A percentile compares a stretch with the other conserved stretches of the same genome.
Conservation (phyloP, 2,888 invertebrate species). For the Lithophane leautieri region DNA sequence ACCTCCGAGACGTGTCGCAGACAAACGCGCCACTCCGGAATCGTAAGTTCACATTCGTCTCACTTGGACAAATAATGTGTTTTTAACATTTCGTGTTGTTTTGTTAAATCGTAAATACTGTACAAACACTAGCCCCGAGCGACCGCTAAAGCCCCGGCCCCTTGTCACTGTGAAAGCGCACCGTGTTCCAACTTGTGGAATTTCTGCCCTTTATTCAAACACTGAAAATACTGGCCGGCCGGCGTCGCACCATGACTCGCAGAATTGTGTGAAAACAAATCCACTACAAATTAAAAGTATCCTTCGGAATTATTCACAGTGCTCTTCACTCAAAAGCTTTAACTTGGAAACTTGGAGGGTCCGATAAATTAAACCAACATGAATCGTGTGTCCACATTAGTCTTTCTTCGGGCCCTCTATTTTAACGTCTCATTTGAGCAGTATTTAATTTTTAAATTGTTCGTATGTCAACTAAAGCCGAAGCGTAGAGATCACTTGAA, state of each 20-base stretch:
- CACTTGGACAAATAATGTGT: conserved; percentile 90
- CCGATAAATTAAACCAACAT: conserved; percentile 59
- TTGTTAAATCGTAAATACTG: conserved; percentile 90
- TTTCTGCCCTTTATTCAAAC: conserved; percentile 80
- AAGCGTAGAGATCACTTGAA: conserved; percentile 89
- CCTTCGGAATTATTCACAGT: conserved; percentile 52
- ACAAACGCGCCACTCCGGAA: conserved; percentile 86
- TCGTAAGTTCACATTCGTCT: conserved; percentile 89
- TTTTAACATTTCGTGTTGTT: conserved; percentile 91
- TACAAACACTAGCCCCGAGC: conserved; percentile 82
- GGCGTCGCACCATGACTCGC: conserved; percentile 54
- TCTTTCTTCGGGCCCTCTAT: conserved; percentile 78
- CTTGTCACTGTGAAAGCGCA: conserved; percentile 79
- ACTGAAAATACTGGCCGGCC: conserved; percentile 71
- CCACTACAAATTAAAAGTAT: conserved; percentile 65
- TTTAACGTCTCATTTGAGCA: conserved; percentile 86
- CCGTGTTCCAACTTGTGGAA: conserved; percentile 79
- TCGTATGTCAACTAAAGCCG: conserved; percentile 87
- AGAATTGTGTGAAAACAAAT: conserved; percentile 62
- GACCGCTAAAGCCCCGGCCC: conserved; percentile 78
- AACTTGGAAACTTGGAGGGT: conserved; percentile 42
- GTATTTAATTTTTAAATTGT: conserved; percentile 89
- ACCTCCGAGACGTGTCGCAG: conserved; percentile 86
- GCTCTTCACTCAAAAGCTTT: conserved; percentile 56
- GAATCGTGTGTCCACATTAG: conserved; percentile 71